Evolutionary conservation across 2,888 invertebrate species (phyloP), one percentile per base, ranked within the genome.

Genomic region (Hoplodrina ambigua): DNA sequence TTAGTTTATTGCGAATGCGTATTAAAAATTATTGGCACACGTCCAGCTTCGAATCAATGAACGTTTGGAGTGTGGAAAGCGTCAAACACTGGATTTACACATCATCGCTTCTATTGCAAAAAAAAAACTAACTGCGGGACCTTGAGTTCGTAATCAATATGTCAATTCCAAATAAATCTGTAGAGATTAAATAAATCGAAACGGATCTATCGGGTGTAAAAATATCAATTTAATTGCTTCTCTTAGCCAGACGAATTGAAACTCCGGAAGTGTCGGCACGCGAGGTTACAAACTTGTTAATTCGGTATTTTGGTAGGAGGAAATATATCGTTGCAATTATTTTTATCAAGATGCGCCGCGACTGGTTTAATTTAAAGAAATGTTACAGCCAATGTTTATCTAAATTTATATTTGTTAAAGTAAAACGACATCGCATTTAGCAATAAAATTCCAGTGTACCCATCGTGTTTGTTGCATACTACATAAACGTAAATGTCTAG

Each of bases 281-380:
- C 81, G 78, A 78, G 81, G 81, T 81, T 77, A 81, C 72, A 54
- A 76, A 81, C 77, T 81, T 78, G 78, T 76, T 81, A 76, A 72
- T 78, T 80, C 78, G 20, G 53, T 80, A 80, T 78, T 76, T 67
- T 77, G 66, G 64, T 46, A 64, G 60, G 63, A 78, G 78, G 78
- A 77, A 78, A 78, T 68, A 81, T 61, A 81, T 62, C 11, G 54
- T 55, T 37, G 61, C 72, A 67, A 77, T 77, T 77, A 78, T 72
- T 67, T 67, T 78, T 72, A 78, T 77, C 61, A 61, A 63, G 81
- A 81, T 77, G 57, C 46, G 56, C 60, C 44, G 54, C 63, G 11
- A 44, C 57, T 46, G 37, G 54, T 80, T 80, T 57, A 50, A 71
- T 75, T 69, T 62, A 60, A 66, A 60, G 54, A 63, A 63, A 64